Percentiles rank a stretch among this genome's conserved stretches.
Conservation (phyloP, 2,797 vertebrate species). For the Gobio occitaniae region DNA sequence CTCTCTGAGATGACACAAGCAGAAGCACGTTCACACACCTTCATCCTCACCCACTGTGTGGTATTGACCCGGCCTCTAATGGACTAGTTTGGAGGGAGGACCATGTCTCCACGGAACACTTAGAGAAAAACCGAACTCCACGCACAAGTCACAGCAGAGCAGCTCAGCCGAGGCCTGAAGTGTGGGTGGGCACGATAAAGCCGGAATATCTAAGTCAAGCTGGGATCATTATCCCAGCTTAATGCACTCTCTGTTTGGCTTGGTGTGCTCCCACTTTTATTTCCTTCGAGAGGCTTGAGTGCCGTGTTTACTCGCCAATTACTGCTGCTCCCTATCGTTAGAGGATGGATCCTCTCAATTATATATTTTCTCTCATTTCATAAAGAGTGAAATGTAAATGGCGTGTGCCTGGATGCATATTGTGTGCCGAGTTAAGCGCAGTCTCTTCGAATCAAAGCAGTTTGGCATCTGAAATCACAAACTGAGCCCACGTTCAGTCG, state of each 20-base stretch:
- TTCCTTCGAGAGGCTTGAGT: conserved; percentile 53
- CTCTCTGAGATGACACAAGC: conserved; percentile 9
- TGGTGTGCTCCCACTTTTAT: conserved; percentile 42
- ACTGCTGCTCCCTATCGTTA: conserved; percentile 33
- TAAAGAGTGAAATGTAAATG: conserved; percentile 44
- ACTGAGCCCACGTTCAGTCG: conserved; percentile 19
- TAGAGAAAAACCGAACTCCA: conserved; percentile 28
- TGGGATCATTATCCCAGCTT: conserved; percentile 57
- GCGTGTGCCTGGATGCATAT: conserved; percentile 30
- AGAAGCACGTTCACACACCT: conserved; percentile 16
- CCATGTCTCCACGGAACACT: conserved; percentile 41
- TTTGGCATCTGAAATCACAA: conserved; percentile 31
- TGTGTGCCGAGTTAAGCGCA: not conserved
- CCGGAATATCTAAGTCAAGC: conserved; percentile 59
- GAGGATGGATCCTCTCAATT: conserved; percentile 42
- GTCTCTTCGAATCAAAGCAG: conserved; percentile 21
- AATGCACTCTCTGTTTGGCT: conserved; percentile 49
- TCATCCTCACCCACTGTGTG: conserved; percentile 6
- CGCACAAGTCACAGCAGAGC: conserved; percentile 2
- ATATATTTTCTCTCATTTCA: conserved; percentile 48
- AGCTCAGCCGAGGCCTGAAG: conserved; percentile 6
- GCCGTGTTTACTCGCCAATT: conserved; percentile 50
- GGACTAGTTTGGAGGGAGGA: conserved; percentile 49
- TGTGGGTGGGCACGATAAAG: conserved; percentile 50
- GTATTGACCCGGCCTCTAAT: conserved; percentile 54